These are phyloP conservation scores for Morinoia aosen DNA, from an alignment of 2,888 invertebrate species.

Conservation along the genomic window DNA sequence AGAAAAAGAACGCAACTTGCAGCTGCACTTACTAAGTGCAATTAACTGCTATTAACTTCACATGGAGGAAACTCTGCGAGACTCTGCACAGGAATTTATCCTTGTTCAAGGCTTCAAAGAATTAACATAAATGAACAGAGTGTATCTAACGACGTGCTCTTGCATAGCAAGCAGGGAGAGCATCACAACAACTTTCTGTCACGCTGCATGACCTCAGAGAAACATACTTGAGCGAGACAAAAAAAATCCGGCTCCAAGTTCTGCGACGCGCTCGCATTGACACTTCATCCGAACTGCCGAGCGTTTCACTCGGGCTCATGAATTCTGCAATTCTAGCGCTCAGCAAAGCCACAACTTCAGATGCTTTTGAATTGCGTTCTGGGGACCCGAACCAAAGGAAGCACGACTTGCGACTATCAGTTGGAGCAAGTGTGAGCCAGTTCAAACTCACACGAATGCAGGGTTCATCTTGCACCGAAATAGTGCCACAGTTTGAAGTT, in stretches of 20 bases:
- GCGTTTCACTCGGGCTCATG: not conserved
- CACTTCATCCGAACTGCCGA: not conserved
- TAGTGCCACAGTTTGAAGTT: not conserved
- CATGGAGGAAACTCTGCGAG: not conserved
- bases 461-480: not conserved
- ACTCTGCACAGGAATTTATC: not conserved
- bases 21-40: not conserved
- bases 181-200: not conserved
- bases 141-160: not conserved
- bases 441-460: not conserved
- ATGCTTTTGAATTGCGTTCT: conserved; percentile 3
- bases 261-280: not conserved
- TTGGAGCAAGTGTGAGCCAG: not conserved
- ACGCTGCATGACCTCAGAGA: not conserved
- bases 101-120: not conserved
- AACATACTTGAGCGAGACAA: not conserved
- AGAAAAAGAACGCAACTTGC: conserved; percentile 17
- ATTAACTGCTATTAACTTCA: conserved; percentile 26
- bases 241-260: not conserved
- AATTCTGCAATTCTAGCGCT: not conserved
- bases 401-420: not conserved
- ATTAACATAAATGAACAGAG: not conserved
- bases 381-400: not conserved
- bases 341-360: not conserved
- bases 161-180: not conserved